A percentile compares a stretch with the other conserved stretches of the same genome.
Conservation (phyloP, 1,140 invertebrate genomes). For the Subanguina moxae region DNA sequence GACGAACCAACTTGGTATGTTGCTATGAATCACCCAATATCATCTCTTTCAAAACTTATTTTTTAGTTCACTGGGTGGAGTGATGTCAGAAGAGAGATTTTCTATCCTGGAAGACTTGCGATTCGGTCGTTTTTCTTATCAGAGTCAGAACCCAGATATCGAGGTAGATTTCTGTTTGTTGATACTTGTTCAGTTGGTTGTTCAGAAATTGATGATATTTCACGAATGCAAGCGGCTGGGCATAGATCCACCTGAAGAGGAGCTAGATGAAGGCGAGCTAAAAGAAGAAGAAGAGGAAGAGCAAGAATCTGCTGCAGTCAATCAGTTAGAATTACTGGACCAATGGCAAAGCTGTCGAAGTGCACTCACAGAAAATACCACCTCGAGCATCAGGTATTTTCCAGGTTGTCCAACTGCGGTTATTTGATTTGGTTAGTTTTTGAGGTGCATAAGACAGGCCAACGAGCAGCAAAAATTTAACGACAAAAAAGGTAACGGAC, state of each 20-base stretch:
- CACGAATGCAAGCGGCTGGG: background rate
- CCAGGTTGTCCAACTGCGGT: too few relatives aligned
- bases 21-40: background rate
- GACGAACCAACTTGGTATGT: constrained; percentile 4
- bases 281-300: background rate
- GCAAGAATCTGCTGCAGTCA: background rate
- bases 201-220: constrained; percentile 8
- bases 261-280: constrained; percentile 6
- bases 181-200: background rate
- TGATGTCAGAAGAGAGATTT: constrained; percentile 27
- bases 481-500: too few relatives aligned
- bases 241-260: constrained; percentile 1
- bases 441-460: too few relatives aligned
- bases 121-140: constrained; percentile 37
- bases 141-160: constrained; percentile 35
- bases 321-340: too few relatives aligned
- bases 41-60: constrained; percentile 12
- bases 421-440: too few relatives aligned
- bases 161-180: constrained; percentile 13
- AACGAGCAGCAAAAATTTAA: too few relatives aligned
- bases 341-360: too few relatives aligned
- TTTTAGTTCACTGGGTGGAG: constrained; percentile 21
- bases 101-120: constrained; percentile 21
- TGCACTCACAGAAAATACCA: too few relatives aligned
- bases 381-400: too few relatives aligned